phyloP scores from a whole-genome alignment of 2,797 vertebrate genomes.

The Labroides dimidiatus region DNA sequence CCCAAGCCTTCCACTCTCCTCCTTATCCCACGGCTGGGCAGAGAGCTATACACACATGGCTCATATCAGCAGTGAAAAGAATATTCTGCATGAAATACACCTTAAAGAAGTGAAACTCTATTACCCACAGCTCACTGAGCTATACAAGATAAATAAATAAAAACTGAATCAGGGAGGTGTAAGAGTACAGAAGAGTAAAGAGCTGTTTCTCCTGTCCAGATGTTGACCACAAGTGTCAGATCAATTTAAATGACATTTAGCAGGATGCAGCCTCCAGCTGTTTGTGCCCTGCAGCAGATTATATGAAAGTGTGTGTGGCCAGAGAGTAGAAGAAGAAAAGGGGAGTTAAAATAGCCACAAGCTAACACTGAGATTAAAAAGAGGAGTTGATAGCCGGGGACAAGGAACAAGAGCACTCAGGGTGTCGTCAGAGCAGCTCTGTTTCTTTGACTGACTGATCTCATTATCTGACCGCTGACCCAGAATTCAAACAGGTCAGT shows the following conservation, averaged over 20 bases:
- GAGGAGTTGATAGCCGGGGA: constrained; percentile 11
- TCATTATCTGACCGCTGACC: constrained; percentile 31
- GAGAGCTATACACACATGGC: constrained; percentile 28
- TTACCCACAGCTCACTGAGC: constrained; percentile 22
- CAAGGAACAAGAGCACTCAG: neutral
- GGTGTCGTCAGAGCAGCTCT: constrained; percentile 12
- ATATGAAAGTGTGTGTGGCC: neutral
- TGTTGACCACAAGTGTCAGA: constrained; percentile 52
- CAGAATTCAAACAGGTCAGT: constrained; percentile 21
- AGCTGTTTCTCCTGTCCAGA: constrained; percentile 25
- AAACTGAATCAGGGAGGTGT: constrained; percentile 23
- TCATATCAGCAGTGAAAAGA: constrained; percentile 18
- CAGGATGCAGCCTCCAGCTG: constrained; percentile 37
- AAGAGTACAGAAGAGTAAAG: constrained; percentile 11
- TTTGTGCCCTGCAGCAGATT: constrained; percentile 36
- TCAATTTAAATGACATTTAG: constrained; percentile 64
- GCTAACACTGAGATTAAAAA: constrained; percentile 3
- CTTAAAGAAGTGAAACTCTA: constrained; percentile 20
- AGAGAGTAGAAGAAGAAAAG: constrained; percentile 16
- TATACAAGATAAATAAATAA: constrained; percentile 26
- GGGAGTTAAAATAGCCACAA: constrained; percentile 6
- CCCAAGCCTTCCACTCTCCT: constrained; percentile 37
- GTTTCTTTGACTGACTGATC: constrained; percentile 31
- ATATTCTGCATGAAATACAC: constrained; percentile 30
- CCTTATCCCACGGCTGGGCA: constrained; percentile 26